Evolutionary conservation across 2,888 invertebrate genomes (phyloP).

Genomic region (Pristionchus maxplancki): DNA sequence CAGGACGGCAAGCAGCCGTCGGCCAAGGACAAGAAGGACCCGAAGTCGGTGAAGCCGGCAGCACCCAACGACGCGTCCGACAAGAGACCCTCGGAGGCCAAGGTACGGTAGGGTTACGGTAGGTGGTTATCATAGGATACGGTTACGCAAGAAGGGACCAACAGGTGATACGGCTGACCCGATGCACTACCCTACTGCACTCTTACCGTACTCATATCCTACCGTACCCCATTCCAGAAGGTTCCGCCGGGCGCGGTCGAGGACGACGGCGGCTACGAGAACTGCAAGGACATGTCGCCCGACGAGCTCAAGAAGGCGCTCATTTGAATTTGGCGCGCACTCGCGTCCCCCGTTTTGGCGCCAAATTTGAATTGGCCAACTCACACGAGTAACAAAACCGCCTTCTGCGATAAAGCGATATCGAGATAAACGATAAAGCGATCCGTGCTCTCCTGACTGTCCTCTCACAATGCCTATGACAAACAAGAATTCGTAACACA

Average conservation of each 20-base stretch:
- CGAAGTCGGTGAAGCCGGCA: background rate
- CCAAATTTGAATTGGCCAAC: background rate
- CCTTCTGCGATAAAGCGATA: background rate
- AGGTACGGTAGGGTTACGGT: background rate
- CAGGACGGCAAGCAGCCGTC: background rate
- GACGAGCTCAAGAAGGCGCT: constrained; percentile 40
- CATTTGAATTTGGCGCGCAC: background rate
- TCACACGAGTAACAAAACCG: background rate
- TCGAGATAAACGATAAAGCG: background rate
- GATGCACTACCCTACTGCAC: background rate
- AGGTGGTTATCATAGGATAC: no score
- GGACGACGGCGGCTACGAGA: constrained; percentile 45
- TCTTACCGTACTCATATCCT: background rate
- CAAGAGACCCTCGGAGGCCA: background rate
- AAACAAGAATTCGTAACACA: no score
- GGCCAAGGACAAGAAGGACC: background rate
- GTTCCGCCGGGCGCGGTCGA: background rate
- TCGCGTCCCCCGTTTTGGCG: background rate
- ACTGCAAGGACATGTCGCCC: constrained; percentile 36
- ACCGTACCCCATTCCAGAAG: background rate
- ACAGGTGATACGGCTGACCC: no score
- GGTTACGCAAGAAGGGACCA: no score
- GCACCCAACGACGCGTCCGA: background rate
- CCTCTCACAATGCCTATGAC: no score
- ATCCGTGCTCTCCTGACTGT: constrained; percentile 4